Conservation (phyloP, 2,888 invertebrate species). For the Aporophyla nigra region DNA sequence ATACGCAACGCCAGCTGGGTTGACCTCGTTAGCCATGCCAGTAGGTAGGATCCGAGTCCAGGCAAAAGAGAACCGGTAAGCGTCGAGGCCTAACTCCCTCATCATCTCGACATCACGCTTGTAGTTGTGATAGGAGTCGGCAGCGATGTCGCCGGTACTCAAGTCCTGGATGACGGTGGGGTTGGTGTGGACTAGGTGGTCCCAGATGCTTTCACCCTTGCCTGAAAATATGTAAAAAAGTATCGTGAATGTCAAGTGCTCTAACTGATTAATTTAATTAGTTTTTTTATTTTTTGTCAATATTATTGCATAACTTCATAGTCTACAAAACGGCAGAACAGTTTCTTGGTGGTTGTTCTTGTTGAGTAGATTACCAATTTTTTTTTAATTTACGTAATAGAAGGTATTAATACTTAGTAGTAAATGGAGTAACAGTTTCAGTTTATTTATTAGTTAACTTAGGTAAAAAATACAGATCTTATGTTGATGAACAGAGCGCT, state of each 20-base stretch:
- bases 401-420: no score
- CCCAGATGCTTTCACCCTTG: slow-evolving; percentile 78
- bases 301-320: not conserved
- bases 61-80: slow-evolving; percentile 90
- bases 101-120: slow-evolving; percentile 88
- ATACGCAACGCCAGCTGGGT: slow-evolving; percentile 91
- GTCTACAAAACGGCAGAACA: no score
- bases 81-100: slow-evolving; percentile 83
- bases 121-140: slow-evolving; percentile 91
- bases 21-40: slow-evolving; percentile 88
- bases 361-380: no score
- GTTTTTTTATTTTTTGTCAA: not conserved
- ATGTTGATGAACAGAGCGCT: no score
- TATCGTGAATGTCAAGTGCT: not conserved
- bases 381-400: no score
- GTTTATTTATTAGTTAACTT: no score
- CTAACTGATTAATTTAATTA: not conserved
- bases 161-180: slow-evolving; percentile 69
- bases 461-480: no score
- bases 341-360: no score
- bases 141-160: slow-evolving; percentile 90
- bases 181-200: slow-evolving; percentile 72
- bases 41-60: slow-evolving; percentile 92
- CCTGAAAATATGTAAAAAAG: slow-evolving; percentile 55
- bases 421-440: no score